Conservation (phyloP, 64 coral and sea anemone genomes). For the Anthopleura sola region DNA sequence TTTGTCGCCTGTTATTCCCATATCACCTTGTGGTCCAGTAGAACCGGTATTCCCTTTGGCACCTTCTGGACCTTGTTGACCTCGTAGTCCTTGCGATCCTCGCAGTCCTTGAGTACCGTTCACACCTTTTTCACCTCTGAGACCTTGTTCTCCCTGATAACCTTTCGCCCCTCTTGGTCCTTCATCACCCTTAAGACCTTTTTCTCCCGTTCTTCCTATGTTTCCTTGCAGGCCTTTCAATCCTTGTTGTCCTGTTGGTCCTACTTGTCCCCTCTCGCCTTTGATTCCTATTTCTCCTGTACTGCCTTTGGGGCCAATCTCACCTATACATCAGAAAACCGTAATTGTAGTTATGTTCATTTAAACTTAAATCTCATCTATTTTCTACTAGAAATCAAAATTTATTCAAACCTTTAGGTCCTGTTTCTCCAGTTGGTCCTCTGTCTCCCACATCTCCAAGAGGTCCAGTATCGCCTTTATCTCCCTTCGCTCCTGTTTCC, state of each 20-base stretch:
- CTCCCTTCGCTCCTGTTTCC: constrained; percentile 11
- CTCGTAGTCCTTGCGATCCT: neutral
- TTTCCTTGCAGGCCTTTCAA: neutral
- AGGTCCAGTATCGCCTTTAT: constrained; percentile 28
- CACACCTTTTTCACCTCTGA: neutral
- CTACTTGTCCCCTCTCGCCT: constrained; percentile 5
- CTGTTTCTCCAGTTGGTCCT: neutral
- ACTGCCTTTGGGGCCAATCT: neutral
- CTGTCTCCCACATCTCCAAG: neutral
- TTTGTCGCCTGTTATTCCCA: neutral
- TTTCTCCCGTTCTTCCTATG: constrained; percentile 10
- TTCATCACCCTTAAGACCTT: neutral
- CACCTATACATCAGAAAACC: neutral
- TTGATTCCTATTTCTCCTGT: constrained; percentile 9
- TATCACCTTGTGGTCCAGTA: constrained; percentile 10
- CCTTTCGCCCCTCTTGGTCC: constrained; percentile 23
- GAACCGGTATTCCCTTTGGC: neutral
- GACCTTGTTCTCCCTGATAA: neutral
- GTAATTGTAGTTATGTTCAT: too few relatives aligned
- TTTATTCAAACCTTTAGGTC: neutral
- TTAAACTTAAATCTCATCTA: too few relatives aligned
- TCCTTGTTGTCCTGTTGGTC: constrained; percentile 26
- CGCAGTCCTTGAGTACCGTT: neutral
- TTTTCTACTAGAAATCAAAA: neutral
- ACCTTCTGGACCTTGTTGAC: constrained; percentile 7